Evolutionary conservation across 1,140 invertebrate genomes (phyloP).

Genomic region (Phthorimaea operculella): DNA sequence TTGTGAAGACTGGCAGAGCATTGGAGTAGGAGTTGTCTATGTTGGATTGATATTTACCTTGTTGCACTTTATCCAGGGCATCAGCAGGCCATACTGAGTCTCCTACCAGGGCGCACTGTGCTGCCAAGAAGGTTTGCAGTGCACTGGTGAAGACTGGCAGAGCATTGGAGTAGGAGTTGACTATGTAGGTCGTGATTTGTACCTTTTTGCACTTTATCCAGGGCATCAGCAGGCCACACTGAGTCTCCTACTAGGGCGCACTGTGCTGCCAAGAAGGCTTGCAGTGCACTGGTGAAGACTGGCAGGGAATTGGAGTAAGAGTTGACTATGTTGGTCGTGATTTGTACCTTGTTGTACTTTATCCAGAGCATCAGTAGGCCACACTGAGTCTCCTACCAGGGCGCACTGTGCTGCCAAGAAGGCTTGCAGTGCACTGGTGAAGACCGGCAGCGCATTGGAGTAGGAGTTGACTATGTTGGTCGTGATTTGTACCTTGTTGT

Average conservation of each 20-base stretch:
- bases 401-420: slow-evolving; percentile 63
- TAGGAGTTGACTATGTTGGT: slow-evolving; percentile 1
- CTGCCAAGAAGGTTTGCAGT: too few species aligned
- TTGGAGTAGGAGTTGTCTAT: background rate
- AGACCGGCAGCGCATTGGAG: slow-evolving; percentile 43
- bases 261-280: too few species aligned
- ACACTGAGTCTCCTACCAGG: slow-evolving; percentile 36
- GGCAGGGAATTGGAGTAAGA: too few species aligned
- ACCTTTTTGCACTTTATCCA: background rate
- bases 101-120: too few species aligned
- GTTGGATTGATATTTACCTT: background rate
- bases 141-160: too few species aligned
- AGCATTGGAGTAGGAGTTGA: too few species aligned
- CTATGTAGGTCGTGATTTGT: too few species aligned
- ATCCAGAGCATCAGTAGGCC: slow-evolving; percentile 8
- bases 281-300: too few species aligned
- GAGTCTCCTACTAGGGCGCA: too few species aligned
- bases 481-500: too few species aligned
- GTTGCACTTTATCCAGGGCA: background rate
- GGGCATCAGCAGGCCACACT: background rate
- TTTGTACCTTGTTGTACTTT: background rate
- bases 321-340: too few species aligned
- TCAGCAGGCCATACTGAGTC: too few species aligned
- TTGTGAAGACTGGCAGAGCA: background rate
- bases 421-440: slow-evolving; percentile 66